Base-by-base conservation (phyloP, 2,888 invertebrate genomes). In the Sphaerophoria rueppellii region DNA sequence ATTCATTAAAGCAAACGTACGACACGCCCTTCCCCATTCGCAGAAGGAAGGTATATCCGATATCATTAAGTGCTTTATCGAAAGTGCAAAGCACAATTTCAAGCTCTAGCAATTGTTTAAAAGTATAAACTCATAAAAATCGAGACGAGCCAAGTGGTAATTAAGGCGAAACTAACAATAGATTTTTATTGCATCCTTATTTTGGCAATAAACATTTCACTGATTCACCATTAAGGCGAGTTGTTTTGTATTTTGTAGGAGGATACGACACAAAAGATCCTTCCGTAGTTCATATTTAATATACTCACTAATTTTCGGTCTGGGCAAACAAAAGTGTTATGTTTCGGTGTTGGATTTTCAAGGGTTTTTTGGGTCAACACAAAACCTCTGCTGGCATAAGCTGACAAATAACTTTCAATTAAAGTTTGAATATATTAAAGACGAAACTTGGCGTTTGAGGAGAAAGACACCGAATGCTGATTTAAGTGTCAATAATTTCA, bases 81-180 rank as follows among this genome's bases (percentile, higher is more conserved):
- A 70, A 70, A 73, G 55, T 73, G 35, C 69, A 4, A 54, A 69
- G 54, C 32, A 69, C 61, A 24, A 54, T 58, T 73, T 54, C 52
- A 46, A 37, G n/a, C 58, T 32, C 37, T 40, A 50, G 34, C 50
- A 24, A 46, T 46, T 73, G 78, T 40, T 82, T 69, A 69, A 82
- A 82, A 65, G 82, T 82, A 77, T 61, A 69, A 77, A 55, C 67
- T 61, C 82, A 63, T 82, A 82, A 82, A 76, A 77, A 73, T 77
- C 52, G 37, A 70, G 52, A 43, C 55, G 60, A 76, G 34, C 6
- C 67, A 60, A 67, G 65, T 60, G 74, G 48, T 55, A 55, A 65
- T 65, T 74, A 74, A 65, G 48, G 9, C 55, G 43, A 40, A 50
- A 63, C 16, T n/a, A 58, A 43, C 34, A 14, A 57, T 43, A 34